A percentile compares a stretch with the other conserved stretches of the same genome.
phyloP scores from a whole-genome alignment of 2,888 invertebrate genomes.

The Drosophila tanythrix region DNA sequence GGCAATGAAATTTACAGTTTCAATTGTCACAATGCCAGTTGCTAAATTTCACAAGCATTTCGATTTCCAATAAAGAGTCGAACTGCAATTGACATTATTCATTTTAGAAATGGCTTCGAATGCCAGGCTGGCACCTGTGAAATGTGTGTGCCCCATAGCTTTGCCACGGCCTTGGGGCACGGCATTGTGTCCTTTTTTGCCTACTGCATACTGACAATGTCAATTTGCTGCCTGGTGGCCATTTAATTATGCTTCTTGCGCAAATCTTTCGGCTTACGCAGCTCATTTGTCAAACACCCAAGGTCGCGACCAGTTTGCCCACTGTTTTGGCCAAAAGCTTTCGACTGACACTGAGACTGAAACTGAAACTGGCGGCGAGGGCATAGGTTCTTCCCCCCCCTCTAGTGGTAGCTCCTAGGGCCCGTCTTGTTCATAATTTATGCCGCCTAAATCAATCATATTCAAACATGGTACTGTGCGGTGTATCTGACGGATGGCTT shows the following conservation, averaged over 20 bases:
- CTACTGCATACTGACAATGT: constrained; percentile 17
- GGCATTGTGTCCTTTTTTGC: constrained; percentile 3
- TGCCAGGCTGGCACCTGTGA: not conserved
- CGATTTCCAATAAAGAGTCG: constrained; percentile 47
- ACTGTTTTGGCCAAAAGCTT: not conserved
- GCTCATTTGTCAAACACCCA: constrained; percentile 67
- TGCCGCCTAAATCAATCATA: constrained; percentile 72
- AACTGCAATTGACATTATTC: constrained; percentile 52
- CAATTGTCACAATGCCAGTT: constrained; percentile 37
- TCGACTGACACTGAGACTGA: too few species aligned
- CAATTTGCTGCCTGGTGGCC: constrained; percentile 57
- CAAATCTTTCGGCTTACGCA: constrained; percentile 68
- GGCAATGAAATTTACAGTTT: constrained; percentile 29
- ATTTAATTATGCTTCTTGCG: constrained; percentile 69
- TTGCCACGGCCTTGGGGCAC: not conserved
- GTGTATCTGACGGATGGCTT: constrained; percentile 52
- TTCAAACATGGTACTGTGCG: constrained; percentile 62
- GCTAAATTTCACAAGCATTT: constrained; percentile 45
- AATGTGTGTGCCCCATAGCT: constrained; percentile 8
- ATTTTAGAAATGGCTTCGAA: constrained; percentile 21
- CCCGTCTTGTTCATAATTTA: constrained; percentile 67
- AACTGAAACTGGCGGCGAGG: constrained; percentile 2
- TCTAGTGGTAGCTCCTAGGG: constrained; percentile 1
- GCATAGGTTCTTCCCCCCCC: not conserved
- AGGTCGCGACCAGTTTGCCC: constrained; percentile 71